Percentiles rank a stretch among this genome's conserved stretches.
Conservation (phyloP, 2,888 invertebrate species). For the Meteorus colon region DNA sequence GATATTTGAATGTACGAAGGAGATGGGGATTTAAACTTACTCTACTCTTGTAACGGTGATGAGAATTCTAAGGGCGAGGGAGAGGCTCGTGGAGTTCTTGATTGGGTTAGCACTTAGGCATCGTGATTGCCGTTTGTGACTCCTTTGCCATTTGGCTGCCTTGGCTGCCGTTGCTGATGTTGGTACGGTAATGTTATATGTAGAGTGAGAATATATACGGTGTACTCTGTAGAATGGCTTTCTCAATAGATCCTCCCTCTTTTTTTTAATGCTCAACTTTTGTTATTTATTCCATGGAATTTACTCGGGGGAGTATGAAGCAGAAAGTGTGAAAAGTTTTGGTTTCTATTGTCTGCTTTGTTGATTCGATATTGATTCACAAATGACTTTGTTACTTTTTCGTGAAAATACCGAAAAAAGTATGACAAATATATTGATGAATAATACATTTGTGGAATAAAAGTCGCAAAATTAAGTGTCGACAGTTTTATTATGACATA, state of each 20-base stretch:
- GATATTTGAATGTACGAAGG: conserved; percentile 1
- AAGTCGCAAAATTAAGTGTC: too few relatives aligned
- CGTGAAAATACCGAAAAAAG: too few relatives aligned
- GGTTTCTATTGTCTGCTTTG: too few relatives aligned
- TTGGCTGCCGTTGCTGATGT: neutral
- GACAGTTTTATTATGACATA: too few relatives aligned
- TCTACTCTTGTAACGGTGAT: conserved; percentile 19
- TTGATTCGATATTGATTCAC: too few relatives aligned
- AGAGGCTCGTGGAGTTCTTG: conserved; percentile 53
- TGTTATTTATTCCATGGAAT: neutral
- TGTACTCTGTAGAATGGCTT: neutral
- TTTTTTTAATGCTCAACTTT: neutral
- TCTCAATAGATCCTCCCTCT: neutral
- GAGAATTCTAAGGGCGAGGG: conserved; percentile 31
- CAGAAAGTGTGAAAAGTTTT: neutral
- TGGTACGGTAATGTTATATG: neutral
- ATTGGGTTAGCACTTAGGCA: conserved; percentile 67
- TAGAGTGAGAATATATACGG: neutral
- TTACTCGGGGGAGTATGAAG: neutral
- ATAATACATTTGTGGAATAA: too few relatives aligned
- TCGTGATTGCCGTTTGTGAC: conserved; percentile 69
- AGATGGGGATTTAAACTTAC: neutral
- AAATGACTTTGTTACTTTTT: too few relatives aligned
- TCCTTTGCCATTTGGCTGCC: conserved; percentile 58
- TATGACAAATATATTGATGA: too few relatives aligned